phyloP scores from a whole-genome alignment of 2,113 vertebrate species.

The Actinemys pallida region DNA sequence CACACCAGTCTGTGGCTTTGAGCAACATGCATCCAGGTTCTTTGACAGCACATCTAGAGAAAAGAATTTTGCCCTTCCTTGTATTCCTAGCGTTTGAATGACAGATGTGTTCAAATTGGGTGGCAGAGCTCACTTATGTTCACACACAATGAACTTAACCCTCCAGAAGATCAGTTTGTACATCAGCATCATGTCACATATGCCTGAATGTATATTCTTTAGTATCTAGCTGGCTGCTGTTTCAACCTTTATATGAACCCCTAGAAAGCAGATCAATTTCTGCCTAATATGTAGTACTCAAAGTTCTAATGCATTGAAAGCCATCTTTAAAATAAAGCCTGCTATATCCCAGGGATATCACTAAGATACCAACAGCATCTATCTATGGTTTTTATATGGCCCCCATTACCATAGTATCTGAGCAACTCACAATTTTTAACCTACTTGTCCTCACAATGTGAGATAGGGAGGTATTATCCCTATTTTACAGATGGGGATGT shows the following conservation, averaged over 20 bases:
- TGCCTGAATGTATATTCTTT: neutral
- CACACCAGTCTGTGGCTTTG: slow-evolving; percentile 48
- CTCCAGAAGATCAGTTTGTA: slow-evolving; percentile 11
- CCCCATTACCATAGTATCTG: neutral
- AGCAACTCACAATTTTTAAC: neutral
- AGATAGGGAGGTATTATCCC: neutral
- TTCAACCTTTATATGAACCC: neutral
- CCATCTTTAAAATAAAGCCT: neutral
- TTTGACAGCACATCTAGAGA: slow-evolving; percentile 28
- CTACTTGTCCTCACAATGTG: neutral
- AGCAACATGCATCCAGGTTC: slow-evolving; percentile 6
- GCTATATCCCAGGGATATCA: neutral
- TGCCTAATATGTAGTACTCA: neutral
- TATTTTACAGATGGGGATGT: slow-evolving; percentile 3
- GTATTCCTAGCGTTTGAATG: slow-evolving; percentile 35
- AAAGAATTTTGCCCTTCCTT: slow-evolving; percentile 32
- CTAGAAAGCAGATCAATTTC: slow-evolving; percentile 3
- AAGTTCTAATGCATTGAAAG: neutral
- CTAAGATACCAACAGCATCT: neutral
- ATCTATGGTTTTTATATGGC: neutral
- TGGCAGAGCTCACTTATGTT: slow-evolving; percentile 30
- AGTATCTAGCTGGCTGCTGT: neutral
- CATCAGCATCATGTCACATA: neutral
- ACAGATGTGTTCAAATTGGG: slow-evolving; percentile 18
- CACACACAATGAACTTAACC: neutral